Conservation (phyloP, 2,113 vertebrate species). For the Carassius auratus region DNA sequence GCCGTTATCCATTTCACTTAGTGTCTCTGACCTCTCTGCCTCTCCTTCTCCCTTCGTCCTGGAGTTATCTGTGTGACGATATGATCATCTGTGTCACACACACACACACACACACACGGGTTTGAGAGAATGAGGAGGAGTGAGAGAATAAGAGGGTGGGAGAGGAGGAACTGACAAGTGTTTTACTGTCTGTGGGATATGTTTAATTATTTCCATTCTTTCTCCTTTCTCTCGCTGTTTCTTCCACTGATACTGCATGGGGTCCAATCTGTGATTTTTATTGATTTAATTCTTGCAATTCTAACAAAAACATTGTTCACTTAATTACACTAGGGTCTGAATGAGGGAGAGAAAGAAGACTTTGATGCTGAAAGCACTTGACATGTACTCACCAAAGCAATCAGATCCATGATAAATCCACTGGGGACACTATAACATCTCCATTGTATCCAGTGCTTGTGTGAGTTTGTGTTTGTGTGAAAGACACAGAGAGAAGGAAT, state of each 20-base stretch:
- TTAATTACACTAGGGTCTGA: constrained; percentile 33
- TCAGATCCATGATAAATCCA: constrained; percentile 29
- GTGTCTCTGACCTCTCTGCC: constrained; percentile 79
- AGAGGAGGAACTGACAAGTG: constrained; percentile 8
- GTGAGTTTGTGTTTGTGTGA: neutral
- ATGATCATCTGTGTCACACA: constrained; percentile 65
- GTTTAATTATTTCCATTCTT: constrained; percentile 18
- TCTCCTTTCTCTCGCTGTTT: neutral
- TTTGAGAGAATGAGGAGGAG: constrained; percentile 4
- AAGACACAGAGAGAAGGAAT: neutral
- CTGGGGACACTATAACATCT: constrained; percentile 16
- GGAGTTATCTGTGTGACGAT: constrained; percentile 76
- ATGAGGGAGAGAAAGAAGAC: neutral
- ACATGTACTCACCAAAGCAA: constrained; percentile 30
- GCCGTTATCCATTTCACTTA: constrained; percentile 83
- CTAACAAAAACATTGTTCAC: constrained; percentile 10
- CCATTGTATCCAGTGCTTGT: constrained; percentile 12
- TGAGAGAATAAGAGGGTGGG: constrained; percentile 8
- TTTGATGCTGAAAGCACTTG: constrained; percentile 17
- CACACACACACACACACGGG: neutral
- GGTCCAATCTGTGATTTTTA: constrained; percentile 5
- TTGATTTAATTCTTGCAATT: constrained; percentile 27
- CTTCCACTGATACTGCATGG: neutral
- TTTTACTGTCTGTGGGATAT: constrained; percentile 9
- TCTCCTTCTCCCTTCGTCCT: constrained; percentile 63